These are phyloP conservation scores for Apotomis turbidana DNA, from an alignment of 2,888 invertebrate species.

Conservation along the genomic window DNA sequence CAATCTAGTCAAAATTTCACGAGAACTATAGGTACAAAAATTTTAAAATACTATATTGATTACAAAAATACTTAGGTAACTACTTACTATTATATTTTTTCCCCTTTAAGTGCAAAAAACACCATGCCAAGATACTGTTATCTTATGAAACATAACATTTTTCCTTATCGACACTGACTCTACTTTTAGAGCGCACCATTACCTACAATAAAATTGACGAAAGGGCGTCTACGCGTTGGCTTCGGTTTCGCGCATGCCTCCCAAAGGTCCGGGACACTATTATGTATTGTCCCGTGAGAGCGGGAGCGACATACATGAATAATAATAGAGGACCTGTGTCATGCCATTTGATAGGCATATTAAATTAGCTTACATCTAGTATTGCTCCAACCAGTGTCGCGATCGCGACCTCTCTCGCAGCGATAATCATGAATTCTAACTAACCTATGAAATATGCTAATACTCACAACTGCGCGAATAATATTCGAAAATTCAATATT, in stretches of 20 bases:
- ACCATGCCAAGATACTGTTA: neutral
- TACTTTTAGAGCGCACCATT: neutral
- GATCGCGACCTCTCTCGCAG: neutral
- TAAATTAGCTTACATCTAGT: neutral
- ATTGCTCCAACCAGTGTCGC: constrained; percentile 4
- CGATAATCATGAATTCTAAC: neutral
- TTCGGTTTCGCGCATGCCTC: no score
- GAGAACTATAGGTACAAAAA: no score
- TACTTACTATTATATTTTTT: no score
- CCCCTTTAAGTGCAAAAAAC: neutral
- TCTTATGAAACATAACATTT: neutral
- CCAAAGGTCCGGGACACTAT: no score
- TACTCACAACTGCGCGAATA: constrained; percentile 1
- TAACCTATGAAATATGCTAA: constrained; percentile 7
- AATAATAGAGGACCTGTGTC: neutral
- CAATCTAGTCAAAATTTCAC: no score
- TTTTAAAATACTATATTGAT: no score
- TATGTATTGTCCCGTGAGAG: no score
- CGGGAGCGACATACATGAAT: no score
- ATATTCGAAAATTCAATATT: constrained; percentile 13
- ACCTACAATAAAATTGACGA: no score
- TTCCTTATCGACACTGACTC: neutral
- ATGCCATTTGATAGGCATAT: neutral
- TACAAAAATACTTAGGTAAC: no score
- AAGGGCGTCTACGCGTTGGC: no score